Base-by-base conservation (phyloP, 2,797 vertebrate genomes). In the Anisognathus igniventris region DNA sequence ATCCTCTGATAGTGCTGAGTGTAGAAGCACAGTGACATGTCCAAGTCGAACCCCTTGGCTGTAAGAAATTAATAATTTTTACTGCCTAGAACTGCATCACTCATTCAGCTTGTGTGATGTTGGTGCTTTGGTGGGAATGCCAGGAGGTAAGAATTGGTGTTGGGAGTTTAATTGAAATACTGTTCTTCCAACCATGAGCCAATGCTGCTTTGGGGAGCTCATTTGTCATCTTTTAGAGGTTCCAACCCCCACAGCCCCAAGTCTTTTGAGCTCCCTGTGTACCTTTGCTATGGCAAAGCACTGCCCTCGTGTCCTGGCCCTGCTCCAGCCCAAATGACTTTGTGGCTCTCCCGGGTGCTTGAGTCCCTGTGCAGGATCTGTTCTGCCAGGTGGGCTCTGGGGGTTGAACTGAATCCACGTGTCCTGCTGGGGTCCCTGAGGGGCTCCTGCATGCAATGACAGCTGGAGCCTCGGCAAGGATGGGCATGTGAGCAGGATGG, bases 401-500 rank as follows among this genome's bases (percentile, higher is more conserved):
- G 56, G 77, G 5, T 6, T 68, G 33, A 5, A 31, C 25, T 23
- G 47, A 33, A 30, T 1, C 30, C 14, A 0, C 0, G 4, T 6
- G 53, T 53, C 7, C 9, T 25, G 51, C 40, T 88, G 62, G 9
- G 30, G 16, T 71, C 31, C 33, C 62, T 7, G 15, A 30, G 58
- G 25, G 60, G 27, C 44, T 86, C 7, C 23, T 51, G n/a, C 48
- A 2, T 45, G 73, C 1, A 27, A 10, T 6, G 39, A 2, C 37
- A 48, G 84, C n/a, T 47, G 62, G 58, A 79, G 58, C 62, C 3
- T 3, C 17, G 53, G 66, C 0, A 1, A 60, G 68, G 79, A 10
- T 20, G 16, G 0, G 2, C 15, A 1, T 1, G 1, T 1, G 7
- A 40, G 60, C 40, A 58, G 33, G 51, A 21, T 20, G 54, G 50